phyloP scores from a whole-genome alignment of 2,113 vertebrate genomes.

The Trogon surrucura region DNA sequence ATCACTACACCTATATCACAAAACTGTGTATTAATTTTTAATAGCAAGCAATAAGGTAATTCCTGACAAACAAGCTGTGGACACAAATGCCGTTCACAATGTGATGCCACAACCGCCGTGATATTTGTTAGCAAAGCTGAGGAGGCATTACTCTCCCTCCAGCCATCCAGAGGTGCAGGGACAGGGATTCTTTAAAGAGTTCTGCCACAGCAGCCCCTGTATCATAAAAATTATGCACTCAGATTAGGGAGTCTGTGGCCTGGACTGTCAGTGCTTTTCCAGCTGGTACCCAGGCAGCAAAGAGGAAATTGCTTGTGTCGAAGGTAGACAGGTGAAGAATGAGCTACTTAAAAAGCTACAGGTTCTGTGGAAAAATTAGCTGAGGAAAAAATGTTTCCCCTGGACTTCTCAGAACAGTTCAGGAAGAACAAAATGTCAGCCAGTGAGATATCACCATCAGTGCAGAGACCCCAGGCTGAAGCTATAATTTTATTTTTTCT shows the following conservation, averaged over 20 bases:
- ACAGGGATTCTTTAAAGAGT: not conserved
- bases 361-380: constrained; percentile 27
- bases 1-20: too few species aligned
- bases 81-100: not conserved
- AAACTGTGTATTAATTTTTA: too few species aligned
- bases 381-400: constrained; percentile 31
- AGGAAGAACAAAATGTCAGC: not conserved
- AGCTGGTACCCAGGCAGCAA: constrained; percentile 1
- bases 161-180: not conserved
- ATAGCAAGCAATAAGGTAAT: too few species aligned
- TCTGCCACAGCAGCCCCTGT: not conserved
- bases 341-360: constrained; percentile 30
- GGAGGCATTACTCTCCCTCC: not conserved
- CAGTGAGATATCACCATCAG: not conserved
- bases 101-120: not conserved
- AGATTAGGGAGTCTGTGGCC: constrained; percentile 1
- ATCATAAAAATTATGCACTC: not conserved
- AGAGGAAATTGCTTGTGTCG: constrained; percentile 42
- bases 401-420: not conserved
- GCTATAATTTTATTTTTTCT: not conserved
- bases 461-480: not conserved
- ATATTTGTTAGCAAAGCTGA: not conserved
- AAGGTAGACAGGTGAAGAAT: constrained; percentile 57
- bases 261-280: constrained; percentile 5
- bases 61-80: too few species aligned